Evolutionary conservation across 2,888 invertebrate species (phyloP).

Genomic region (Parascotia fuliginaria): DNA sequence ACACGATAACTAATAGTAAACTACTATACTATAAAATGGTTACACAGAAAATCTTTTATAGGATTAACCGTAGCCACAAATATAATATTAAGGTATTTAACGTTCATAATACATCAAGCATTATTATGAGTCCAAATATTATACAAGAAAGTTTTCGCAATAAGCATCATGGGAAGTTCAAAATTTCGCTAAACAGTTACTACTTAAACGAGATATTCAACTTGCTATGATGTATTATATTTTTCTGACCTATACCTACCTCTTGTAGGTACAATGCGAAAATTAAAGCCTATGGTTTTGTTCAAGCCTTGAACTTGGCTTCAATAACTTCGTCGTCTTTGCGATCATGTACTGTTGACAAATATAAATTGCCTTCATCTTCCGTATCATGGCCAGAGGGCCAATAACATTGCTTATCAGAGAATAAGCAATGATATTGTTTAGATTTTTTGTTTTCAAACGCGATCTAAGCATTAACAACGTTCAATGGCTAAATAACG

Average conservation of each 20-base stretch:
- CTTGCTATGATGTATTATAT: no score
- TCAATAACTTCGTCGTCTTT: background rate
- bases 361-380: background rate
- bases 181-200: background rate
- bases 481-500: slow-evolving; percentile 46
- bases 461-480: slow-evolving; percentile 23
- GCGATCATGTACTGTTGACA: background rate
- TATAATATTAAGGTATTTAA: no score
- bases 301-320: slow-evolving; percentile 4
- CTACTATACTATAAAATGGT: no score
- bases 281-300: background rate
- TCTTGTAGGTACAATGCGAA: background rate
- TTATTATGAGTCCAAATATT: no score
- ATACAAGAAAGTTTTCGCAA: no score
- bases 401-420: no score
- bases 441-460: slow-evolving; percentile 13
- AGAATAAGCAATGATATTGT: no score
- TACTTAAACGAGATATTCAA: background rate
- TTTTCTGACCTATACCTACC: slow-evolving; percentile 8
- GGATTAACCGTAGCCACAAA: no score
- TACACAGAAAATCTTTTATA: no score
- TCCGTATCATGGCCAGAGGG: background rate
- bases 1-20: no score
- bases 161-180: no score
- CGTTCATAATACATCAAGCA: no score